Conservation (phyloP, 2,888 invertebrate species). For the Tupiocoris notatus region DNA sequence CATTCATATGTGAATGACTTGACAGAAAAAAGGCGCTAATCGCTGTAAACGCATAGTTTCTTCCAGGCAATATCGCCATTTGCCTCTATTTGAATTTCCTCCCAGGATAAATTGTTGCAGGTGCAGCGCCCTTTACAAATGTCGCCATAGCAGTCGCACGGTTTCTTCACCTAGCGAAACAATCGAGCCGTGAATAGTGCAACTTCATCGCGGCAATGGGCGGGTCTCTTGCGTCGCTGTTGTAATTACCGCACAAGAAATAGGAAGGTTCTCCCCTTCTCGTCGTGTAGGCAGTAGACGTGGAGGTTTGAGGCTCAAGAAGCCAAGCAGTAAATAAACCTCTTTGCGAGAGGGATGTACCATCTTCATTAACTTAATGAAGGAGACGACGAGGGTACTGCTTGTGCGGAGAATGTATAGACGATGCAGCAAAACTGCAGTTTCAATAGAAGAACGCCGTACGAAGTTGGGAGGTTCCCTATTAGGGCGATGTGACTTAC, state of each 20-base stretch:
- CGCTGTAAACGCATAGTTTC: too few relatives aligned
- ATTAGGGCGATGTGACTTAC: conserved; percentile 37
- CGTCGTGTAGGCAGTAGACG: neutral
- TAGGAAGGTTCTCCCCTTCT: neutral
- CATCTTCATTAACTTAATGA: conserved; percentile 39
- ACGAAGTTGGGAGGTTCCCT: conserved; percentile 4
- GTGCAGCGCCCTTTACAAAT: neutral
- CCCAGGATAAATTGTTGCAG: too few relatives aligned
- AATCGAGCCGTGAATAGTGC: neutral
- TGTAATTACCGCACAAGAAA: neutral
- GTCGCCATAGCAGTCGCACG: neutral
- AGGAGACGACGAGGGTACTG: neutral
- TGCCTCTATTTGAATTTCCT: too few relatives aligned
- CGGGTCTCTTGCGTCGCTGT: neutral
- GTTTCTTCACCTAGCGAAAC: neutral
- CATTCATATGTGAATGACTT: too few relatives aligned
- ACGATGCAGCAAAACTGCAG: conserved; percentile 32
- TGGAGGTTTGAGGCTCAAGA: neutral
- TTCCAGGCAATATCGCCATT: too few relatives aligned
- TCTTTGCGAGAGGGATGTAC: conserved; percentile 8
- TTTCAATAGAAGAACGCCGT: conserved; percentile 7
- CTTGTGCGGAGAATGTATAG: neutral
- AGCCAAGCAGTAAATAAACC: conserved; percentile 12
- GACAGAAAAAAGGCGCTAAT: too few relatives aligned
- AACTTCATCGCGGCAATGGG: neutral